Conservation (phyloP, 2,888 invertebrate species). For the Drosophila borealis region DNA sequence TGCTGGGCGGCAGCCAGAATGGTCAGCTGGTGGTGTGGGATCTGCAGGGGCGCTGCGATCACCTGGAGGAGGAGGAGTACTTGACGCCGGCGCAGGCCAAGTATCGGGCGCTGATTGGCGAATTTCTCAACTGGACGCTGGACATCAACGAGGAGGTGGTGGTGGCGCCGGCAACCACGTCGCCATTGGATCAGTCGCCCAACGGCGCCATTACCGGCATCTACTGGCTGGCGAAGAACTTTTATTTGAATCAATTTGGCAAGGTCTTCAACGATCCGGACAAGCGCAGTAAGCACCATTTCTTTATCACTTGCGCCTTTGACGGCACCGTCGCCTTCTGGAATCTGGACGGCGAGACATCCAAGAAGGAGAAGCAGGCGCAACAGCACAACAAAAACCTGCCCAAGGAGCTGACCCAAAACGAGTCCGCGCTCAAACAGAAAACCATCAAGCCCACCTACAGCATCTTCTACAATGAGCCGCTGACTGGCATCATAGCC, state of each 20-base stretch:
- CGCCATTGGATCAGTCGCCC: conserved; percentile 88
- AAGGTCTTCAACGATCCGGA: conserved; percentile 85
- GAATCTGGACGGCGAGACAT: conserved; percentile 86
- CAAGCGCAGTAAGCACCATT: conserved; percentile 85
- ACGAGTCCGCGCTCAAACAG: conserved; percentile 88
- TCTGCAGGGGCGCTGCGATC: conserved; percentile 87
- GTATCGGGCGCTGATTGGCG: conserved; percentile 87
- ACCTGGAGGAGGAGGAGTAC: conserved; percentile 87
- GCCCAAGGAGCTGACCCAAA: conserved; percentile 87
- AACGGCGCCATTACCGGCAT: conserved; percentile 88
- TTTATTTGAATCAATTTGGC: conserved; percentile 87
- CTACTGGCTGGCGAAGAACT: conserved; percentile 89
- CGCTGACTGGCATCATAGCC: conserved; percentile 83
- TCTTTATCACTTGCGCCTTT: conserved; percentile 88
- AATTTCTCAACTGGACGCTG: conserved; percentile 90
- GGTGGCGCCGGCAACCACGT: conserved; percentile 87
- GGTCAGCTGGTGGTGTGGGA: conserved; percentile 91
- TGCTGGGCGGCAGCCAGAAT: conserved; percentile 90
- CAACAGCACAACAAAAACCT: conserved; percentile 69
- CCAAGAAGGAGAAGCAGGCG: conserved; percentile 52
- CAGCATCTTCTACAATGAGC: conserved; percentile 85
- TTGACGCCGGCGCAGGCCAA: conserved; percentile 88
- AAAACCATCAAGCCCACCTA: conserved; percentile 88
- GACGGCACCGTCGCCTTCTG: conserved; percentile 90
- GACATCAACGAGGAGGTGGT: conserved; percentile 87